Percentiles rank a stretch among this genome's conserved stretches.
Conservation (phyloP, 2,888 invertebrate genomes). For the Ptychoptera contaminata region DNA sequence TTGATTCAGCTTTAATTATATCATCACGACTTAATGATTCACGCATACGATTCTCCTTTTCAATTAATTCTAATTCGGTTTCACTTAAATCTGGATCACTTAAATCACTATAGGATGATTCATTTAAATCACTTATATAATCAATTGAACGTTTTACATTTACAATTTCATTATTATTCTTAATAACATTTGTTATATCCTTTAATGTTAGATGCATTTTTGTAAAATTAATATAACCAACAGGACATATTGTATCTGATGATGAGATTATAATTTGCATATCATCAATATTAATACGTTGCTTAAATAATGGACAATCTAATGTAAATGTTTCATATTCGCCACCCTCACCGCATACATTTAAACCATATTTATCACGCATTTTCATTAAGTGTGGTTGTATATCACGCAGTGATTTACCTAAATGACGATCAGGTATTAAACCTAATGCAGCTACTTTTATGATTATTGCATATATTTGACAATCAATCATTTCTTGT, state of each 20-base stretch:
- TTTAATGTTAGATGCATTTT: slow-evolving; percentile 64
- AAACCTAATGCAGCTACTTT: slow-evolving; percentile 94
- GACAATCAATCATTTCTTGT: slow-evolving; percentile 90
- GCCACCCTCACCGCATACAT: slow-evolving; percentile 97
- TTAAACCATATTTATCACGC: slow-evolving; percentile 86
- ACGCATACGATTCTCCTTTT: slow-evolving; percentile 31
- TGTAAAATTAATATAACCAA: slow-evolving; percentile 81
- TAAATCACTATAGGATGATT: slow-evolving; percentile 45
- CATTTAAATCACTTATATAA: slow-evolving; percentile 43
- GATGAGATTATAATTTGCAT: slow-evolving; percentile 78
- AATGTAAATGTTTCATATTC: slow-evolving; percentile 97
- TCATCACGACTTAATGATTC: slow-evolving; percentile 31
- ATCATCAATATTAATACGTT: slow-evolving; percentile 70
- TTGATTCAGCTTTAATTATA: slow-evolving; percentile 14
- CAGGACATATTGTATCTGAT: slow-evolving; percentile 84
- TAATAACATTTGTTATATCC: slow-evolving; percentile 24
- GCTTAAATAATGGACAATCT: slow-evolving; percentile 91
- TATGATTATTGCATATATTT: slow-evolving; percentile 86
- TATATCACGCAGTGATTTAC: slow-evolving; percentile 68
- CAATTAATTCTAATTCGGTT: slow-evolving; percentile 43
- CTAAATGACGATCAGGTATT: slow-evolving; percentile 72
- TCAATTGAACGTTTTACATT: slow-evolving; percentile 42
- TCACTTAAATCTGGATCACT: slow-evolving; percentile 48
- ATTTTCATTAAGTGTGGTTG: slow-evolving; percentile 76
- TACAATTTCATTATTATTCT: slow-evolving; percentile 18